Evolutionary conservation across 2,888 invertebrate genomes (phyloP).

Genomic region (Leptothorax acervorum): DNA sequence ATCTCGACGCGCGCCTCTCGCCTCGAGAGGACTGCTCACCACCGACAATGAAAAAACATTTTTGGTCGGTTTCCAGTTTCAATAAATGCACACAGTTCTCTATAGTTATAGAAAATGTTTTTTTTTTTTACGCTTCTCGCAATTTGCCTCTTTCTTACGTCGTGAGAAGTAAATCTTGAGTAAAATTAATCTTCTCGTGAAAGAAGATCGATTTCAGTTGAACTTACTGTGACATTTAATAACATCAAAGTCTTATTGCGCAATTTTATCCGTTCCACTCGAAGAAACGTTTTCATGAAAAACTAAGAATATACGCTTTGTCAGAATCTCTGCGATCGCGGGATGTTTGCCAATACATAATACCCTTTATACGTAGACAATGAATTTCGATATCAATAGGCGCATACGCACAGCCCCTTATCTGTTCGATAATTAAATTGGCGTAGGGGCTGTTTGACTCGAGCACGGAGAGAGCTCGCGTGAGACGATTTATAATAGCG

Average conservation of each 20-base stretch:
- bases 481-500: conserved; percentile 20
- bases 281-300: neutral
- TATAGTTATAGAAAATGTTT: neutral
- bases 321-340: neutral
- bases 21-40: neutral
- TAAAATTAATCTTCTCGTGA: neutral
- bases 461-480: conserved; percentile 3
- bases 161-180: neutral
- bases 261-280: no score
- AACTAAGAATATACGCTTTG: neutral
- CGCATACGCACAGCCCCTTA: neutral
- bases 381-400: conserved; percentile 30
- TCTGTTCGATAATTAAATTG: conserved; percentile 43
- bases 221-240: neutral
- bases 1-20: neutral
- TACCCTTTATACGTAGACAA: conserved; percentile 1
- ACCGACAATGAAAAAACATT: neutral
- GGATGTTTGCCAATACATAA: neutral
- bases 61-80: neutral
- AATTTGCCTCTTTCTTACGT: neutral
- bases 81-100: conserved; percentile 1
- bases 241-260: neutral
- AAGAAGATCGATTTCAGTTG: neutral
- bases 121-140: no score
- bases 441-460: neutral